Evolutionary conservation across 2,797 vertebrate species (phyloP).

Genomic region (Orientallactaga sibirica): DNA sequence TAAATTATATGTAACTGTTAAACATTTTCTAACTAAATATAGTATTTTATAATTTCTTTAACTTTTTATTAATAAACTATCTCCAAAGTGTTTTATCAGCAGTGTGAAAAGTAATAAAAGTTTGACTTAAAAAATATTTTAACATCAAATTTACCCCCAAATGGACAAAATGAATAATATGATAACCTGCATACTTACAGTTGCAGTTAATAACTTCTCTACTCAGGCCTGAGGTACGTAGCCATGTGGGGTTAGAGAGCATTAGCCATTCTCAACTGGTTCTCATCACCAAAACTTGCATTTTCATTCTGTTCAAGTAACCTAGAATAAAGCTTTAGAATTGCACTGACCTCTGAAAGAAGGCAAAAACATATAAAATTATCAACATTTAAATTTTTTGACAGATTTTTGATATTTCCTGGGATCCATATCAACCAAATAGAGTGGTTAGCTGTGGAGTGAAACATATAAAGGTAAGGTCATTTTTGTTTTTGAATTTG

Average conservation of each 20-base stretch:
- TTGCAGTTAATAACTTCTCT: not conserved
- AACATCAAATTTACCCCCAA: slow-evolving; percentile 18
- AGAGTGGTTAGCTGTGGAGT: slow-evolving; percentile 97
- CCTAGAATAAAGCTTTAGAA: not conserved
- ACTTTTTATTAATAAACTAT: slow-evolving; percentile 35
- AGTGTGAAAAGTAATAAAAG: not conserved
- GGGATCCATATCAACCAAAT: slow-evolving; percentile 94
- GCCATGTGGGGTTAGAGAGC: not conserved
- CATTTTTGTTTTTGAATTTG: not conserved
- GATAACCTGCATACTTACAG: not conserved
- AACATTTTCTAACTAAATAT: not conserved
- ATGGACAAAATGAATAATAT: slow-evolving; percentile 7
- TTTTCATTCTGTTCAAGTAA: not conserved
- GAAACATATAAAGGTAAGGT: slow-evolving; percentile 98
- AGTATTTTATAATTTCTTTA: slow-evolving; percentile 33
- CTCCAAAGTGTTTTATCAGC: slow-evolving; percentile 34
- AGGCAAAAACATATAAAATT: slow-evolving; percentile 65
- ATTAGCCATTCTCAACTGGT: not conserved
- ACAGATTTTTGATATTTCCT: slow-evolving; percentile 98
- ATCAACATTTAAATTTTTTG: slow-evolving; percentile 80
- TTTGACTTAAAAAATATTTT: slow-evolving; percentile 15
- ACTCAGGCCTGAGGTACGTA: not conserved
- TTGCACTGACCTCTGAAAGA: slow-evolving; percentile 1
- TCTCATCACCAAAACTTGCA: not conserved
- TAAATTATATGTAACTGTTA: not conserved